A percentile compares a stretch with the other conserved stretches of the same genome.
Evolutionary conservation across 2,797 vertebrate species (phyloP).

Genomic region (Clarias laeviceps): DNA sequence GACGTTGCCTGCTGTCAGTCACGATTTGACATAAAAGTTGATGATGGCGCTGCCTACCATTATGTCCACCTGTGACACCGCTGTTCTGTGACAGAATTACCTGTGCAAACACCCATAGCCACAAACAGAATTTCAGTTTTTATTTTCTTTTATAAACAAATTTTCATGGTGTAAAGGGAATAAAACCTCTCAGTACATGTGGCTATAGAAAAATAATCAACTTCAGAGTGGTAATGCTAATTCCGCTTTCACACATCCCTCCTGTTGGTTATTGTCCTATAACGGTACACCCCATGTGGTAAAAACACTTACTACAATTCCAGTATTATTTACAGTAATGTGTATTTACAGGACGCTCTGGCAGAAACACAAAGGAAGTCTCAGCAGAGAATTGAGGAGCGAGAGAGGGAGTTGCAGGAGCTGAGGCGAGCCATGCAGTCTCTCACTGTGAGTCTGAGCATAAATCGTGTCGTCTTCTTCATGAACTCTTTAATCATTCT

Average conservation of each 20-base stretch:
- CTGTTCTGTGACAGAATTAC: too few species aligned
- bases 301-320: neutral
- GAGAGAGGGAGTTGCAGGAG: conserved; percentile 72
- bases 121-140: too few species aligned
- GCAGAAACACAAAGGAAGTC: conserved; percentile 68
- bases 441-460: conserved; percentile 67
- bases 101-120: too few species aligned
- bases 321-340: neutral
- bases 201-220: neutral
- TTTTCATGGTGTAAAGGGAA: neutral
- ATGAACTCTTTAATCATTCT: neutral
- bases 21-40: too few species aligned
- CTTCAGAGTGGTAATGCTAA: neutral
- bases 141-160: neutral
- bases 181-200: neutral
- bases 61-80: too few species aligned
- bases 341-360: conserved; percentile 65
- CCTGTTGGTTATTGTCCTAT: neutral
- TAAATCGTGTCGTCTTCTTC: neutral
- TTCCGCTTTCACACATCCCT: neutral
- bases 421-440: conserved; percentile 71
- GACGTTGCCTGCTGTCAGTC: too few species aligned
- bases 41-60: too few species aligned
- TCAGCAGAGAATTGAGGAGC: conserved; percentile 68
- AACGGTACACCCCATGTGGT: neutral